phyloP scores from a whole-genome alignment of 2,113 vertebrate species.

The Morone saxatilis region DNA sequence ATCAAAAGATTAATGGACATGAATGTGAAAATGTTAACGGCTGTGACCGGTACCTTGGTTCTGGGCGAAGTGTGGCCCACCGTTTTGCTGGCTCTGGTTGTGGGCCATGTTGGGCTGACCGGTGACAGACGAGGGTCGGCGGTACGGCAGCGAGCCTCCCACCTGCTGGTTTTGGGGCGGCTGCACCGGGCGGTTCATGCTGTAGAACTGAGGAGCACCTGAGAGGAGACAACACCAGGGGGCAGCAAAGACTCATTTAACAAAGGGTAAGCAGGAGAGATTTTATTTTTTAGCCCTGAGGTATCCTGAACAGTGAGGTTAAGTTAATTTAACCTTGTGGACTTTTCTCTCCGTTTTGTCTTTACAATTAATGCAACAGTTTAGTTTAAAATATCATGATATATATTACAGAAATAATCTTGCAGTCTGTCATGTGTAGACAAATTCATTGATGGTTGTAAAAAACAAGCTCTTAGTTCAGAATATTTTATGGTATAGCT shows the following conservation, averaged over 20 bases:
- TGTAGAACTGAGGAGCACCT: slow-evolving; percentile 98
- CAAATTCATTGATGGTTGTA: no score
- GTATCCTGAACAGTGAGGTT: not conserved
- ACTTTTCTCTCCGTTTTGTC: no score
- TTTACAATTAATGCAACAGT: not conserved
- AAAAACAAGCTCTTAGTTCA: not conserved
- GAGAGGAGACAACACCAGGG: slow-evolving; percentile 45
- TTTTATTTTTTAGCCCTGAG: not conserved
- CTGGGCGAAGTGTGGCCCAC: slow-evolving; percentile 95
- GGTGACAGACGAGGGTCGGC: slow-evolving; percentile 93
- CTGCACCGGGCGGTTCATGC: slow-evolving; percentile 95
- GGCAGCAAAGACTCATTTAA: slow-evolving; percentile 37
- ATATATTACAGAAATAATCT: not conserved
- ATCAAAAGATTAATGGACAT: not conserved
- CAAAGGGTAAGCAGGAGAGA: not conserved
- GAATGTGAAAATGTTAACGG: not conserved
- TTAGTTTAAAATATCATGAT: not conserved
- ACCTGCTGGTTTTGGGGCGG: slow-evolving; percentile 88
- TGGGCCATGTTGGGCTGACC: slow-evolving; percentile 90
- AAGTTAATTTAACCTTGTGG: not conserved
- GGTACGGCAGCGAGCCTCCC: slow-evolving; percentile 95
- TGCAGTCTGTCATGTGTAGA: not conserved
- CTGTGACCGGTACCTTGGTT: slow-evolving; percentile 87
- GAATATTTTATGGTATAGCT: no score
- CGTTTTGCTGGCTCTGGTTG: slow-evolving; percentile 93